Evolutionary conservation across 2,113 vertebrate species (phyloP), one percentile per base, ranked within the genome.

Genomic region (Xenus cinereus): DNA sequence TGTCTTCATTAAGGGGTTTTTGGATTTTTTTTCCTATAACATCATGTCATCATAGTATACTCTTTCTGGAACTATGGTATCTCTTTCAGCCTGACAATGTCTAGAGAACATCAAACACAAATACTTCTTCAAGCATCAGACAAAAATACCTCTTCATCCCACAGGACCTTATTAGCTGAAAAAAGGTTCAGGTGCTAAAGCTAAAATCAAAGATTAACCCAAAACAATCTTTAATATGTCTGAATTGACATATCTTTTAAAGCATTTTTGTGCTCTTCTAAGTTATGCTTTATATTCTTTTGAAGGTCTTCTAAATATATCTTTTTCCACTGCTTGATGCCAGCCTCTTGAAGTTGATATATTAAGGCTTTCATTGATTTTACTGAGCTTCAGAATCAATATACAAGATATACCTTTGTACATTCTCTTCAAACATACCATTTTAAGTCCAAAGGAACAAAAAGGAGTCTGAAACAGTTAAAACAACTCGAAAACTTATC

Each of bases 321-420:
- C 74, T 93, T 86, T 86, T 89, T 76, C 50, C 66, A 76, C 45
- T 57, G 53, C 89, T 88, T 80, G 60, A 75, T 95, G 53, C 62
- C 66, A 84, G 80, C 23, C 62, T 90, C 95, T 93, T 97, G 92
- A 97, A 95, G 86, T 54, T 73, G 77, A 68, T 92, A 41, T 67
- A 93, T 76, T 96, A 91, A 87, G 84, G 84, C 57, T 92, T 92
- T 72, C 94, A 97, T 93, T 87, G 97, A 97, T 93, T 97, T 94
- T 84, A 73, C 87, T 66, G 84, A 91, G 74, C 66, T 93, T 89
- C 77, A 91, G 81, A 94, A 96, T 96, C 95, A 93, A 97, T 95
- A 95, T 92, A 95, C 95, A 95, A 87, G 83, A 87, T 54, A 92
- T 15, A 93, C 33, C 73, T 93, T 95, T 95, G 94, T 93, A 92